These are phyloP conservation scores for Amblyornis subalaris DNA, from an alignment of 2,113 vertebrate species.

Conservation along the genomic window DNA sequence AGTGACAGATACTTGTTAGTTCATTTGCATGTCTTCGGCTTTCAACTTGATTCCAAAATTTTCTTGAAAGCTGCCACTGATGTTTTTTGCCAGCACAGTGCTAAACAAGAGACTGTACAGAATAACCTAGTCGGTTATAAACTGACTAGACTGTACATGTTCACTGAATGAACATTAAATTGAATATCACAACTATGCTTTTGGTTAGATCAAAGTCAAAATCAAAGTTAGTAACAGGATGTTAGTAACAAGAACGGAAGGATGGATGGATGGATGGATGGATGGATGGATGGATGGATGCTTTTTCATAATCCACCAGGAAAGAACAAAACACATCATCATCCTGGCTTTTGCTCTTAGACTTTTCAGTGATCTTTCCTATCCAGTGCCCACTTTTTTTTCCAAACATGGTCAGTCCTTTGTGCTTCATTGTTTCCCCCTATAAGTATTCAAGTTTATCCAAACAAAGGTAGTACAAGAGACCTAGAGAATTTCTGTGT, in stretches of 20 bases:
- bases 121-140: background rate
- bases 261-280: background rate
- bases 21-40: background rate
- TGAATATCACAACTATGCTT: background rate
- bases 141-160: background rate
- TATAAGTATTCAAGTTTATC: background rate
- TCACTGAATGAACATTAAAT: background rate
- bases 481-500: background rate
- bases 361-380: background rate
- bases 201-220: background rate
- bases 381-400: background rate
- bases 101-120: background rate
- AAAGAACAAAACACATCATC: background rate
- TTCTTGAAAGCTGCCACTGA: background rate
- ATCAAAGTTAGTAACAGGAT: background rate
- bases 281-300: background rate
- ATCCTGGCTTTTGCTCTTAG: background rate
- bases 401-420: background rate
- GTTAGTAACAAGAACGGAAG: background rate
- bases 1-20: background rate
- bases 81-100: background rate
- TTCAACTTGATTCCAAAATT: background rate
- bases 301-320: background rate
- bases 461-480: background rate
- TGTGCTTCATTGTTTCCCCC: background rate